Evolutionary conservation across 2,113 vertebrate genomes (phyloP), one percentile per base, ranked within the genome.

Genomic region (Vimba vimba): DNA sequence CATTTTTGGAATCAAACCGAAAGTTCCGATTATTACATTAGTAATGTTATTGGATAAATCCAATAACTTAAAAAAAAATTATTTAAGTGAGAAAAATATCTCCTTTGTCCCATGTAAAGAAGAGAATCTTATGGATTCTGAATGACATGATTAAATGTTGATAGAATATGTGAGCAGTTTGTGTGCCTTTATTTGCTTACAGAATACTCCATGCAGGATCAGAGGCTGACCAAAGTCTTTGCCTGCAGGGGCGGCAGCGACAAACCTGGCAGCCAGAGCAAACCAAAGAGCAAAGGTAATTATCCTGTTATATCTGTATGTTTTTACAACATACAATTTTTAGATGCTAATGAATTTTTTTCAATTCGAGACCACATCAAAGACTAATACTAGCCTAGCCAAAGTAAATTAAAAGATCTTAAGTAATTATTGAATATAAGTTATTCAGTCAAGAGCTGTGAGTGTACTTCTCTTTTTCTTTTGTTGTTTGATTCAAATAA

Each of bases 201-300:
- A 96, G 95, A 96, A 91, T 95, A 93, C 92, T 93, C 95, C 90
- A 94, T 97, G 92, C 97, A 97, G 93, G 97, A 99, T 92, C 96
- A 97, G 91, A 96, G 97, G 89, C 95, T 96, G 93, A 95, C 95
- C 88, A 98, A 97, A 93, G 96, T 96, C 91, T 98, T 97, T 95
- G 94, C 95, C 88, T 94, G 97, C 85, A 95, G 97, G 95, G 94
- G 96, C 89, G 91, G 84, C 89, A 93, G 87, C 90, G 97, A 99
- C 89, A 99, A 98, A 66, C 90, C 94, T 43, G 97, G 96, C 92
- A 94, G 95, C 91, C 97, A 97, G 88, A 97, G 92, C 94, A 99
- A 98, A 96, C 96, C 97, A 96, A 99, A 99, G 94, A 94, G 89
- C 91, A 97, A 97, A 96, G 98, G 98, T 99, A 97, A 0, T 5